Base-by-base conservation (phyloP, 2,888 invertebrate species). In the Byasa hedistus region DNA sequence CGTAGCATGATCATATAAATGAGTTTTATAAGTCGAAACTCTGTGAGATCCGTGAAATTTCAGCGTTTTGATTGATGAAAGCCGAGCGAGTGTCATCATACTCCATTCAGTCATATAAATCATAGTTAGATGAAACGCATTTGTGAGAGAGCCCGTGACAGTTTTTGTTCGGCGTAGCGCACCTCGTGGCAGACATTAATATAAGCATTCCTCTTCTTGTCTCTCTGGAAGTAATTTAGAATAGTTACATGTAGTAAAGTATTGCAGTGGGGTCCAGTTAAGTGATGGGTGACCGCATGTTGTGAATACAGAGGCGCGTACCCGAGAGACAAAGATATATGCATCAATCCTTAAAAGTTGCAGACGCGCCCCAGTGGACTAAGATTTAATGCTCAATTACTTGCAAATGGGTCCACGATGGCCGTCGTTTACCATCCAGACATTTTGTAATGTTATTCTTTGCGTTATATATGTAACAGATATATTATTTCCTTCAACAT, bases 51-150 rank as follows among this genome's bases (percentile, higher is more conserved):
- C 57, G 57, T 60, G 66, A 69, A 70, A 72, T 69, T 66, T 67
- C 54, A 58, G 56, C 62, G 52, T 65, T 61, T 59, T 77, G 76
- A 77, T 77, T 77, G 77, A 80, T 75, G 75, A 70, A 64, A 68
- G 68, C 71, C 70, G 61, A 70, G 64, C 61, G 75, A 75, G 75
- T 80, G 82, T 79, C 82, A 85, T 83, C 83, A 86, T 83, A 82
- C 79, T 82, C 81, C 74, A 74, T 66, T 68, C 66, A 51, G 68
- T 67, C 70, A 75, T 64, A 83, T 86, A 86, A 83, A 85, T 86
- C 85, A 83, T 77, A 70, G 70, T 75, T 74, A 73, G 76, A 75
- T 75, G 75, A 77, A 80, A 79, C 79, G 81, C 79, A 79, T 76
- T 80, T 77, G 76, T 70, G 73, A 70, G 57, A 74, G 68, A 61